Evolutionary conservation across 2,888 invertebrate species (phyloP), one percentile per base, ranked within the genome.

Genomic region (Hypena proboscidalis): DNA sequence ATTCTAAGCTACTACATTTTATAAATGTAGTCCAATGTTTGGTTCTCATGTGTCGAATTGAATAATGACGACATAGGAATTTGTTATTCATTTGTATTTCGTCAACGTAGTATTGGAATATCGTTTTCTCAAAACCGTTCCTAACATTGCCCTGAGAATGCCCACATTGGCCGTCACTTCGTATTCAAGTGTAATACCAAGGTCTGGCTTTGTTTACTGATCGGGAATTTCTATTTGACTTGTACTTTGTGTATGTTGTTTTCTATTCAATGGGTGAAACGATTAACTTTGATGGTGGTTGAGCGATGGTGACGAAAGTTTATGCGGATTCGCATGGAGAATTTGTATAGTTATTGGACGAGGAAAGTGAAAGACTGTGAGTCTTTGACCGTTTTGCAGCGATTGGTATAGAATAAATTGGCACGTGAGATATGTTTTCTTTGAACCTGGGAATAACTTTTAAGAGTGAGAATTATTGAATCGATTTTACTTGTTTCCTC

Each of bases 91-190:
- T 89, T 83, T 74, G 77, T 80, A 90, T 84, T 83, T 77, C 53
- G 71, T 65, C 38, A 57, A 70, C 83, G 81, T 81, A 62, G 53
- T 76, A 83, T 84, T 67, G 77, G 85, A 83, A 88, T 87, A 88
- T 83, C 80, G 86, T 89, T 83, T 88, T 88, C 88, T 86, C 73
- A 85, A 89, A 88, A 89, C 85, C 80, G 86, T 87, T 85, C 79
- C 75, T 82, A 80, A 84, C 80, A 72, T 75, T 73, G 80, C 74
- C 77, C 77, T 80, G 85, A 83, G 88, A 86, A 89, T 78, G 53
- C 33, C 66, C 73, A 74, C 74, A 66, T 67, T 64, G 58, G 58
- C 44, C 30, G 42, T 68, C 74, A 68, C 81, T 90, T 88, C 69
- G 68, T 77, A 90, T 87, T 86, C 88, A 68, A 48, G 44, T 49